Evolutionary conservation across 2,888 invertebrate species (phyloP).

Genomic region (Ectemnius continuus): DNA sequence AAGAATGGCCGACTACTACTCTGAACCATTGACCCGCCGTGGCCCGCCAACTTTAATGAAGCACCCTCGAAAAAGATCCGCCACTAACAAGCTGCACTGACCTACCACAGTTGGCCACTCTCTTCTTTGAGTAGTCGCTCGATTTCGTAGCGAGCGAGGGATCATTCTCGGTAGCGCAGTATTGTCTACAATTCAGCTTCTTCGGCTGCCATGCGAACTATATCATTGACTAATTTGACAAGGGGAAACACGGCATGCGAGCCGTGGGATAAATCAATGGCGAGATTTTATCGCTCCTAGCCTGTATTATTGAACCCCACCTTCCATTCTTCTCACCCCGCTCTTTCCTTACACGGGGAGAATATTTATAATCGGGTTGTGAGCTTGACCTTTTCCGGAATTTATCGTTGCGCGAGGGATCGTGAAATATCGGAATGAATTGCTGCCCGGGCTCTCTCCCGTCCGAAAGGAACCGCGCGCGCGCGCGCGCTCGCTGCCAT

Average conservation of each 20-base stretch:
- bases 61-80: too few species aligned
- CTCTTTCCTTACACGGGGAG: not conserved
- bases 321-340: conserved; percentile 11
- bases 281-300: conserved; percentile 10
- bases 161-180: too few species aligned
- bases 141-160: too few species aligned
- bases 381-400: conserved; percentile 34
- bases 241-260: not conserved
- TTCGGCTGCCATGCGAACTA: not conserved
- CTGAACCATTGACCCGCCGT: conserved; percentile 25
- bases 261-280: conserved; percentile 16
- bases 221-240: not conserved
- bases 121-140: too few species aligned
- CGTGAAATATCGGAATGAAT: conserved; percentile 4
- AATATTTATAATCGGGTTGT: conserved; percentile 16
- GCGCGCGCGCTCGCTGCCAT: too few species aligned
- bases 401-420: not conserved
- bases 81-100: too few species aligned
- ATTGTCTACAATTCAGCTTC: too few species aligned
- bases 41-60: not conserved
- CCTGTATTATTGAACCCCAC: conserved; percentile 24
- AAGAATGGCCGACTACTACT: conserved; percentile 32
- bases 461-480: not conserved
- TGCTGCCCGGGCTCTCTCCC: not conserved
- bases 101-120: too few species aligned